Evolutionary conservation across 30 jellyfish, hydroid and myxozoan species (phyloP).

Genomic region (Phacellophora camtschatica): DNA sequence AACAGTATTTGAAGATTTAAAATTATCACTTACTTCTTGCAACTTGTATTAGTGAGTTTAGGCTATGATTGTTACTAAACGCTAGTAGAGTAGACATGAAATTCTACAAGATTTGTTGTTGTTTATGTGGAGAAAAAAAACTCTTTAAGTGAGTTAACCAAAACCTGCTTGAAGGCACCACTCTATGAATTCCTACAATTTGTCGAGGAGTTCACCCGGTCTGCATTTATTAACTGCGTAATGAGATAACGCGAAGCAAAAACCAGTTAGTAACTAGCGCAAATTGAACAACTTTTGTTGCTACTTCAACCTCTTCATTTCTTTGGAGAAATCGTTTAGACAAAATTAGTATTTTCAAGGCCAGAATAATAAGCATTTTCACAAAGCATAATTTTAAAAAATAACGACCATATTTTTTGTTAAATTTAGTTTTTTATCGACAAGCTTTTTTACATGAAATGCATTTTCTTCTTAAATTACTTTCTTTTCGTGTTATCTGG

Average conservation of each 20-base stretch:
- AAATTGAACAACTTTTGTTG: conserved; percentile 9
- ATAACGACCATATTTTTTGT: not conserved
- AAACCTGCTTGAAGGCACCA: conserved; percentile 15
- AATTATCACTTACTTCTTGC: no score
- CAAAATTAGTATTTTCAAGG: no score
- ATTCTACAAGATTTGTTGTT: no score
- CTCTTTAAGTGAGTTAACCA: not conserved
- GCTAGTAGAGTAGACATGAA: no score
- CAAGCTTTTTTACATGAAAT: not conserved
- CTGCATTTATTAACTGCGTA: not conserved
- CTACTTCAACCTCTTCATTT: not conserved
- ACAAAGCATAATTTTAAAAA: not conserved
- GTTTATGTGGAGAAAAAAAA: not conserved
- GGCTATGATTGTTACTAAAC: no score
- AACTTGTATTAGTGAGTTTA: no score
- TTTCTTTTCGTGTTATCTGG: no score
- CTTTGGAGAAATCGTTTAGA: no score
- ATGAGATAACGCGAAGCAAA: conserved; percentile 9
- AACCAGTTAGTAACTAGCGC: conserved; percentile 1
- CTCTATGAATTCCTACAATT: conserved; percentile 6
- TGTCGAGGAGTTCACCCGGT: not conserved
- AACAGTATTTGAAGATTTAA: no score
- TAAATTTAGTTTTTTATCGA: not conserved
- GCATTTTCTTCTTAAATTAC: not conserved
- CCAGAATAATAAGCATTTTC: not conserved